These are phyloP conservation scores for Melinopterus prodromus DNA, from an alignment of 2,888 invertebrate species.

Conservation along the genomic window DNA sequence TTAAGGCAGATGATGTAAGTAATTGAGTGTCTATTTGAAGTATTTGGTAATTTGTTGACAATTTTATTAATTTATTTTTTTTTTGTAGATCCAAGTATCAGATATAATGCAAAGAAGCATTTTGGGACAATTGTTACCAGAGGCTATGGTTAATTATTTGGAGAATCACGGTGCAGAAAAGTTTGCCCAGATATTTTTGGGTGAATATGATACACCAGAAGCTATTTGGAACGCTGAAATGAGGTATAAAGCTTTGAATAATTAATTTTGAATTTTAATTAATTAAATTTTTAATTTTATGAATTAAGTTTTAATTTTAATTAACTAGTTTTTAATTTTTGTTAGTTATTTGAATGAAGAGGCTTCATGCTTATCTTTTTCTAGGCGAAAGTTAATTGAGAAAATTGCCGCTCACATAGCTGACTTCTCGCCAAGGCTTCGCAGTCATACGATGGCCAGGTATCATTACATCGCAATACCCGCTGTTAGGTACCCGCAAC, in stretches of 20 bases:
- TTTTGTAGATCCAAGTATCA: constrained; percentile 61
- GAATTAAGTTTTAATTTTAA: constrained; percentile 15
- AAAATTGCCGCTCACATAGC: constrained; percentile 97
- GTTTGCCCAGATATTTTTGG: constrained; percentile 96
- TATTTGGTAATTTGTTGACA: background rate
- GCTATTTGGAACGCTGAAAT: constrained; percentile 99
- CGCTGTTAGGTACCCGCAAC: constrained; percentile 90
- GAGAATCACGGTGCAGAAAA: constrained; percentile 98
- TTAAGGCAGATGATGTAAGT: constrained; percentile 87
- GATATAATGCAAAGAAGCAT: constrained; percentile 94
- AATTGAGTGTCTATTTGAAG: background rate
- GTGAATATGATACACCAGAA: constrained; percentile 99
- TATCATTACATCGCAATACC: constrained; percentile 97
- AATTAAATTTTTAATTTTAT: constrained; percentile 9
- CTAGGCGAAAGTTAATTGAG: constrained; percentile 90
- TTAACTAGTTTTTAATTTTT: constrained; percentile 9
- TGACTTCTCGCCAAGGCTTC: constrained; percentile 94
- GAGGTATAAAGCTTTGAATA: constrained; percentile 78
- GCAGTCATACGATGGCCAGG: constrained; percentile 92
- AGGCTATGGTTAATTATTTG: constrained; percentile 98
- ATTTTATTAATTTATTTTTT: constrained; percentile 17
- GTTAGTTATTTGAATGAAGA: too few relatives aligned
- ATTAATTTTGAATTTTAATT: constrained; percentile 23
- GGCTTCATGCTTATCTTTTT: constrained; percentile 24
- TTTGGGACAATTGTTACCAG: constrained; percentile 92